phyloP scores from a whole-genome alignment of 2,888 invertebrate genomes.

The Meteorus cinctellus region DNA sequence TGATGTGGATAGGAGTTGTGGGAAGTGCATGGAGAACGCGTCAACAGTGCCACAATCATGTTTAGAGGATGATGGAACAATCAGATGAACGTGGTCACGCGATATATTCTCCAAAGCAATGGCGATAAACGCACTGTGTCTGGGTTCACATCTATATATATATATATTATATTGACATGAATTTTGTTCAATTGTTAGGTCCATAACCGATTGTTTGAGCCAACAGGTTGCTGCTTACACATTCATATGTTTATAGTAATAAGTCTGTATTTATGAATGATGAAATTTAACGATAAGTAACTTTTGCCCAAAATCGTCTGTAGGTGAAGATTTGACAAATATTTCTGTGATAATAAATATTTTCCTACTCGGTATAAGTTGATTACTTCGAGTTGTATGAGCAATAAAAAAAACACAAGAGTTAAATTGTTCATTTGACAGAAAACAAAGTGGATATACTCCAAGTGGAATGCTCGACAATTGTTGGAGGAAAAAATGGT shows the following conservation, averaged over 20 bases:
- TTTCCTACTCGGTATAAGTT: too few relatives aligned
- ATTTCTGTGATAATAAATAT: too few relatives aligned
- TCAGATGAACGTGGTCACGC: constrained; percentile 46
- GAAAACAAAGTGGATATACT: background rate
- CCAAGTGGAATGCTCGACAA: background rate
- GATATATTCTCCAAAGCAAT: constrained; percentile 26
- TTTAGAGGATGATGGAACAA: constrained; percentile 38
- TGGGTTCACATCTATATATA: constrained; percentile 21
- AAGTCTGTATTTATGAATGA: background rate
- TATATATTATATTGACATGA: constrained; percentile 8
- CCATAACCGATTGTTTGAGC: background rate
- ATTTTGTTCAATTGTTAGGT: constrained; percentile 33
- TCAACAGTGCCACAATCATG: constrained; percentile 26
- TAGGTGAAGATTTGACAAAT: too few relatives aligned
- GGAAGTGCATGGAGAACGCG: background rate
- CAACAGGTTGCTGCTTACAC: constrained; percentile 21
- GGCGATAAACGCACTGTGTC: background rate
- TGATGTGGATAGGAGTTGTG: constrained; percentile 6
- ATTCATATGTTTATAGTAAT: background rate
- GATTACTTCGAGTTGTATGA: too few relatives aligned
- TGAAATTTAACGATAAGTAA: too few relatives aligned
- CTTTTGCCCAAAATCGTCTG: too few relatives aligned
- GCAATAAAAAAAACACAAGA: background rate
- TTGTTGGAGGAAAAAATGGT: background rate
- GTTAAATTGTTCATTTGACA: background rate